Base-by-base conservation (phyloP, 1,140 invertebrate genomes). In the Tenebrio molitor region DNA sequence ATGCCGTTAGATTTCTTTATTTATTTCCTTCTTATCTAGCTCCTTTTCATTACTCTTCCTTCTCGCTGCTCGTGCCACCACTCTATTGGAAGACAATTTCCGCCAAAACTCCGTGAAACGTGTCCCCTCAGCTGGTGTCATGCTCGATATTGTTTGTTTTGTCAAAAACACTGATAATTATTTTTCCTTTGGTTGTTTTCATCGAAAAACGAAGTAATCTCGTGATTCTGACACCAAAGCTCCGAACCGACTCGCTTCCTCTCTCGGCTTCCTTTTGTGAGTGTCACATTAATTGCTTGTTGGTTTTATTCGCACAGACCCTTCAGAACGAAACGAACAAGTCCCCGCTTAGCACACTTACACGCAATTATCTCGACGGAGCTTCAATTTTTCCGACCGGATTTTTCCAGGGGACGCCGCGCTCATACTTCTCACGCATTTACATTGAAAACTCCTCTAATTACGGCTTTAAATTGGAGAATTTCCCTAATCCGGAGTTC, bases 221-320 rank as follows among this genome's bases (percentile, higher is more conserved):
- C 19, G 23, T 15, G 50, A 58, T 29, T 58, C 12, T 58, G 50
- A 58, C 50, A 29, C 50, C 50, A 58, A 58, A 58, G 50, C 50
- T 8, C 23, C 19, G 50, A 10, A 21, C 29, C n/a, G 12, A 3
- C 7, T 39, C 5, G 36, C 29, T 10, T 50, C 19, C 12, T 23
- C 44, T 33, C n/a, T 19, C 21, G 29, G 14, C n/a, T 58, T 58
- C 50, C 50, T 58, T 29, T 58, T 58, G 50, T 14, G 21, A 17
- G 50, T 58, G 50, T 58, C 50, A 23, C 50, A 29, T 58, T 58
- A 58, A 58, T 58, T 58, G 50, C 25, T 14, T 14, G 21, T 58
- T 25, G 50, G 21, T 58, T 58, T 58, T 12, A 58, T 58, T 58
- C 19, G 3, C 25, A 17, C 21, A 3, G n/a, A 15, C 23, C 12